These are phyloP conservation scores for Cabera pusaria DNA, from an alignment of 2,888 invertebrate species.

Conservation along the genomic window DNA sequence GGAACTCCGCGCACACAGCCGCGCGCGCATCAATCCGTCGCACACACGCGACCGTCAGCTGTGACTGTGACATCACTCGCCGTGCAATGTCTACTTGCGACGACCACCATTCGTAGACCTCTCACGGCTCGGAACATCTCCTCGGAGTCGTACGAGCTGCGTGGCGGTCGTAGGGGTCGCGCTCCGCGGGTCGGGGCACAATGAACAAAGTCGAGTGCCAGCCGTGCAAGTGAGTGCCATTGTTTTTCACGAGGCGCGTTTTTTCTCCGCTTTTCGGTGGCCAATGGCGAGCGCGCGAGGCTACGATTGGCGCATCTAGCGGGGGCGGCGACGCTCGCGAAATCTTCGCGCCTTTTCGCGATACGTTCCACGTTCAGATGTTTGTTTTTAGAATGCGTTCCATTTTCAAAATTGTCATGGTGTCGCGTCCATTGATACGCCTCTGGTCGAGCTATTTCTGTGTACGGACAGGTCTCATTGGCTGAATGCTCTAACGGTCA, in stretches of 20 bases:
- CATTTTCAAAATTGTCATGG: slow-evolving; percentile 48
- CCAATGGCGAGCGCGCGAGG: slow-evolving; percentile 55
- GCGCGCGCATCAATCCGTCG: slow-evolving; percentile 38
- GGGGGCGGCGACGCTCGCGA: slow-evolving; percentile 52
- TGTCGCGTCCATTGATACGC: slow-evolving; percentile 14
- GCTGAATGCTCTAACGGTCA: slow-evolving; percentile 1
- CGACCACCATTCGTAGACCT: slow-evolving; percentile 27
- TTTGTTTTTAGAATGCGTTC: slow-evolving; percentile 53
- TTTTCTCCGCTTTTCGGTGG: slow-evolving; percentile 54
- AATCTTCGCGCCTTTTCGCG: slow-evolving; percentile 60
- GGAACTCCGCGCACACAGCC: slow-evolving; percentile 39
- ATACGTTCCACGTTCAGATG: slow-evolving; percentile 37
- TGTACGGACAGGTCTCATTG: slow-evolving; percentile 2
- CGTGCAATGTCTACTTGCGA: slow-evolving; percentile 38
- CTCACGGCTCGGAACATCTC: slow-evolving; percentile 6
- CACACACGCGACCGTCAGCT: slow-evolving; percentile 37
- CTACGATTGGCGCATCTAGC: slow-evolving; percentile 55
- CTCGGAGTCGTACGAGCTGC: slow-evolving; percentile 2
- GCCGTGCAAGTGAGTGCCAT: slow-evolving; percentile 67
- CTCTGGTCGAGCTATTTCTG: slow-evolving; percentile 4
- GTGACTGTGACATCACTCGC: slow-evolving; percentile 46
- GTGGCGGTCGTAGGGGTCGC: slow-evolving; percentile 28
- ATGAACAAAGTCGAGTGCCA: slow-evolving; percentile 51
- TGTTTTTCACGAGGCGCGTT: slow-evolving; percentile 65
- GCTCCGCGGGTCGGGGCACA: slow-evolving; percentile 41